phyloP scores from a whole-genome alignment of 2,888 invertebrate genomes.

The Cartodere bifasciata region DNA sequence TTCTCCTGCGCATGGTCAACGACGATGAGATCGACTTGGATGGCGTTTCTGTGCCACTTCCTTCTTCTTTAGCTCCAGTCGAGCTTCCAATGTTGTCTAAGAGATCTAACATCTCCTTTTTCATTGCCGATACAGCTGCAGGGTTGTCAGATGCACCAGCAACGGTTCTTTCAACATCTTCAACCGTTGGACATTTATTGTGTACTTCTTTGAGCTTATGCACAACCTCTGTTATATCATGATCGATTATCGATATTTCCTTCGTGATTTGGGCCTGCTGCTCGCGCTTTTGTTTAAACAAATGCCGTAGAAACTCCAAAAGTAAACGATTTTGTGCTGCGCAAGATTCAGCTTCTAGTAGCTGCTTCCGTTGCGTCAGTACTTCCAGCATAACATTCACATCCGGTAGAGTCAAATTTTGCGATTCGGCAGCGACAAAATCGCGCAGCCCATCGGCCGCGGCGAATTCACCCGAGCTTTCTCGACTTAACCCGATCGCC shows the following conservation, averaged over 20 bases:
- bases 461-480: slow-evolving; percentile 33
- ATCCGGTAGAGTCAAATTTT: slow-evolving; percentile 61
- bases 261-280: slow-evolving; percentile 50
- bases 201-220: slow-evolving; percentile 47
- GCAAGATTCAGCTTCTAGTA: slow-evolving; percentile 68
- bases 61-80: slow-evolving; percentile 27
- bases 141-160: slow-evolving; percentile 33
- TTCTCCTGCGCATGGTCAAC: slow-evolving; percentile 53
- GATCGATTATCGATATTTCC: slow-evolving; percentile 63
- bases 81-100: slow-evolving; percentile 42
- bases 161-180: slow-evolving; percentile 40
- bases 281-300: slow-evolving; percentile 59
- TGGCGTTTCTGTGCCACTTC: slow-evolving; percentile 7
- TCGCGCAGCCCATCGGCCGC: slow-evolving; percentile 44
- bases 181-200: slow-evolving; percentile 43
- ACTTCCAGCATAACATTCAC: slow-evolving; percentile 73
- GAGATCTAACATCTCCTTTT: slow-evolving; percentile 42
- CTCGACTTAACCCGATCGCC: slow-evolving; percentile 31
- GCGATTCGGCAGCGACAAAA: slow-evolving; percentile 54
- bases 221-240: slow-evolving; percentile 60
- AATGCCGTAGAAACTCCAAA: slow-evolving; percentile 69
- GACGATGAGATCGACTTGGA: slow-evolving; percentile 19
- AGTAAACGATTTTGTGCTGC: slow-evolving; percentile 70
- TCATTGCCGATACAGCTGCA: slow-evolving; percentile 40
- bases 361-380: slow-evolving; percentile 62